phyloP scores from a whole-genome alignment of 2,797 vertebrate genomes.

The Cossypha caffra region DNA sequence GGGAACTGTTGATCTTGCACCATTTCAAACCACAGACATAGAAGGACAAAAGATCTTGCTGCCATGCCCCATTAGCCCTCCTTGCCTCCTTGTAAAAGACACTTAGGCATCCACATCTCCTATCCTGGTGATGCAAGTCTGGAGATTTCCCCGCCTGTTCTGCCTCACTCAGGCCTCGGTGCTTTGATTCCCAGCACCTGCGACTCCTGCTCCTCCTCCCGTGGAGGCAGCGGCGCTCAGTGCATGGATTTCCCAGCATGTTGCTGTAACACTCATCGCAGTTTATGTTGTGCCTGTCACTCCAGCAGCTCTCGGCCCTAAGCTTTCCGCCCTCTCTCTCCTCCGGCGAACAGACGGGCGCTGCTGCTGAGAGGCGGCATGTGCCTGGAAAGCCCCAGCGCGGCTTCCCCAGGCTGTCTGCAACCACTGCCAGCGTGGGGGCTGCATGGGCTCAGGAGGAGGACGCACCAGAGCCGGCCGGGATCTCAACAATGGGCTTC shows the following conservation, averaged over 20 bases:
- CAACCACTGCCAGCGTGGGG: not conserved
- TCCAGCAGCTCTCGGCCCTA: not conserved
- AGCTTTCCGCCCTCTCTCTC: not conserved
- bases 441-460: not conserved
- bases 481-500: not conserved
- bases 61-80: not conserved
- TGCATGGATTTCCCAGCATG: not conserved
- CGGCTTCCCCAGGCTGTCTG: not conserved
- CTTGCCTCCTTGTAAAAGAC: not conserved
- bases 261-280: not conserved
- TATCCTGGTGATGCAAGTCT: not conserved
- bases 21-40: not conserved
- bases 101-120: not conserved
- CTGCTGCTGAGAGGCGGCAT: not conserved
- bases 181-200: not conserved
- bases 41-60: not conserved
- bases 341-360: not conserved
- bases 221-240: accelerated
- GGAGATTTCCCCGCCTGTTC: not conserved
- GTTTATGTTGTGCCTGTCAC: constrained; percentile 33
- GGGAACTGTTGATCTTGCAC: not conserved
- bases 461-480: accelerated
- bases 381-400: not conserved
- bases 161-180: not conserved
- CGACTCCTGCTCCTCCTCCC: not conserved